Conservation (phyloP, 2,113 vertebrate species). For the Garra rufa region DNA sequence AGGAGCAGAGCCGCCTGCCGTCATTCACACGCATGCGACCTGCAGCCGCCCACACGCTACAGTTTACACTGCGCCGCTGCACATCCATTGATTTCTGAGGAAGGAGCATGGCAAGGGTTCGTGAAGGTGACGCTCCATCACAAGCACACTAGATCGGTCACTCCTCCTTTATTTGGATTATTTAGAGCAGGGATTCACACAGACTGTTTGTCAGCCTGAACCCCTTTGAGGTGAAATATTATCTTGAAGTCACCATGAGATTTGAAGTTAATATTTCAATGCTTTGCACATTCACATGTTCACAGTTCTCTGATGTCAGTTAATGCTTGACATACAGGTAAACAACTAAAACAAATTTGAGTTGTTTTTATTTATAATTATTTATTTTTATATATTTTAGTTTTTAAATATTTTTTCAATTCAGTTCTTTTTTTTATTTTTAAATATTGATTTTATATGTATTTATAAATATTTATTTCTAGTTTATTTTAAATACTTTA, state of each 20-base stretch:
- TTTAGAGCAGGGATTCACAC: background rate
- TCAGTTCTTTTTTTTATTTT: too few species aligned
- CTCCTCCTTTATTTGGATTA: background rate
- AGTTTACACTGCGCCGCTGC: background rate
- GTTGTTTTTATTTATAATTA: background rate
- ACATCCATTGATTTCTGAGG: background rate
- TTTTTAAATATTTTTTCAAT: background rate
- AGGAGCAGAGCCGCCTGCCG: conserved; percentile 15
- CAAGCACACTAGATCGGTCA: background rate
- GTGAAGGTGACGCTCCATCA: background rate
- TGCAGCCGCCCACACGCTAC: too few species aligned
- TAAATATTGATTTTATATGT: too few species aligned
- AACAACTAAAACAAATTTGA: background rate
- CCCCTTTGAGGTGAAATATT: background rate
- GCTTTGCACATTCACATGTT: background rate
- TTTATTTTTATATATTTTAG: too few species aligned
- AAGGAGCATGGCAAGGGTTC: background rate
- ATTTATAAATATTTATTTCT: too few species aligned
- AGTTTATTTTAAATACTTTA: too few species aligned
- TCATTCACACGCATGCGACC: background rate
- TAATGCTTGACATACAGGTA: background rate
- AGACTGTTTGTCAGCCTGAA: too few species aligned
- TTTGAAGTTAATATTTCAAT: background rate
- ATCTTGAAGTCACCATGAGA: background rate
- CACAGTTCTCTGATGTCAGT: background rate